Evolutionary conservation across 30 jellyfish, hydroid and myxozoan genomes (phyloP).

Genomic region (Catostylus mosaicus): DNA sequence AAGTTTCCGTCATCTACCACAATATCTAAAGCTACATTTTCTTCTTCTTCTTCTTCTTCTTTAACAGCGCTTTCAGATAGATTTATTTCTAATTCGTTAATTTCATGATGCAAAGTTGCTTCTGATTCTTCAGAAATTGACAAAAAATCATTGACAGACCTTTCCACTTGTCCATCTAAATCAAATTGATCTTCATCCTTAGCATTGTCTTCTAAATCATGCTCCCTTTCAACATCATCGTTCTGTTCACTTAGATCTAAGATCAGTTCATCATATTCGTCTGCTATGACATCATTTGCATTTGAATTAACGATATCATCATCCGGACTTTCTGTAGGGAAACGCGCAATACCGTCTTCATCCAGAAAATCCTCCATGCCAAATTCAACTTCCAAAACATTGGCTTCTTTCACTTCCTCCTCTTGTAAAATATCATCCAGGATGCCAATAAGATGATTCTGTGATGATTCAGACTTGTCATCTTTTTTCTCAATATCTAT

Average conservation of each 20-base stretch:
- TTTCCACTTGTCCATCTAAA: not conserved
- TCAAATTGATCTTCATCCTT: not conserved
- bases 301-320: not conserved
- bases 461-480: not conserved
- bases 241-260: not conserved
- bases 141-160: not conserved
- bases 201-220: not conserved
- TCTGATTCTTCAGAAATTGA: not conserved
- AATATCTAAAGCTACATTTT: too few relatives aligned
- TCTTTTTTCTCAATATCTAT: not conserved
- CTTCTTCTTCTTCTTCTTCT: too few relatives aligned
- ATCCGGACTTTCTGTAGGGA: not conserved
- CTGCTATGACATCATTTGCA: not conserved
- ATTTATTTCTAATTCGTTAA: not conserved
- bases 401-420: not conserved
- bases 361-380: not conserved
- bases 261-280: not conserved
- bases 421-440: slow-evolving; percentile 5
- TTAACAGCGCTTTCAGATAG: not conserved
- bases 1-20: too few relatives aligned
- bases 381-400: not conserved
- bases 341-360: not conserved
- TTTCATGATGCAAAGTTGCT: not conserved
- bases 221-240: not conserved
- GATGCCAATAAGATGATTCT: slow-evolving; percentile 3